phyloP scores from a whole-genome alignment of 2,797 vertebrate species.

The Poecilia velifera region DNA sequence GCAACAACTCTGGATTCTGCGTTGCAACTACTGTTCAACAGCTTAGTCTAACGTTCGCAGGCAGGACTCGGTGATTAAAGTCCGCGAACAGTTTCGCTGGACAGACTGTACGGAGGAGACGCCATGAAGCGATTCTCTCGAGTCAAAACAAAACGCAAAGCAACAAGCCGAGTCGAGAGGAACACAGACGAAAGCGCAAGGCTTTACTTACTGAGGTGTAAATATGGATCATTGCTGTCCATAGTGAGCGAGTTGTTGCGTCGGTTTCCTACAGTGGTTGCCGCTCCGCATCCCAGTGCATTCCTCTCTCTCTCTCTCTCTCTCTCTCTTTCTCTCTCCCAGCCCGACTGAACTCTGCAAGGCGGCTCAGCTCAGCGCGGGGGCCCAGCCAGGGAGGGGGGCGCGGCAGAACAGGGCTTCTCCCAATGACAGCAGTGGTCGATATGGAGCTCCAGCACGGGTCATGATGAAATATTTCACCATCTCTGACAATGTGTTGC shows the following conservation, averaged over 20 bases:
- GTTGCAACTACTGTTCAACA: constrained; percentile 6
- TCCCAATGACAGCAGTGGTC: constrained; percentile 81
- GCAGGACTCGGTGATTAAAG: constrained; percentile 54
- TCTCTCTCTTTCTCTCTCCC: constrained; percentile 55
- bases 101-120: constrained; percentile 48
- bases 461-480: constrained; percentile 59
- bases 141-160: constrained; percentile 38
- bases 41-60: constrained; percentile 14
- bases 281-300: constrained; percentile 81
- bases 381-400: constrained; percentile 80
- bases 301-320: constrained; percentile 70
- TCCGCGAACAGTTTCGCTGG: constrained; percentile 55
- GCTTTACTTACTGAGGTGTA: constrained; percentile 79
- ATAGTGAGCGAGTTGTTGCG: constrained; percentile 73
- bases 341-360: constrained; percentile 75
- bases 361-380: constrained; percentile 71
- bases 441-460: constrained; percentile 67
- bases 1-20: background rate
- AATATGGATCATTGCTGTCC: constrained; percentile 83
- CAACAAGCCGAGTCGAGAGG: constrained; percentile 7
- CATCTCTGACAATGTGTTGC: constrained; percentile 50
- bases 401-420: constrained; percentile 69
- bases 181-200: constrained; percentile 19
- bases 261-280: constrained; percentile 68
- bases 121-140: constrained; percentile 63